These are phyloP conservation scores for Zhengitettix transpicula DNA, from an alignment of 2,888 invertebrate species.

Conservation along the genomic window DNA sequence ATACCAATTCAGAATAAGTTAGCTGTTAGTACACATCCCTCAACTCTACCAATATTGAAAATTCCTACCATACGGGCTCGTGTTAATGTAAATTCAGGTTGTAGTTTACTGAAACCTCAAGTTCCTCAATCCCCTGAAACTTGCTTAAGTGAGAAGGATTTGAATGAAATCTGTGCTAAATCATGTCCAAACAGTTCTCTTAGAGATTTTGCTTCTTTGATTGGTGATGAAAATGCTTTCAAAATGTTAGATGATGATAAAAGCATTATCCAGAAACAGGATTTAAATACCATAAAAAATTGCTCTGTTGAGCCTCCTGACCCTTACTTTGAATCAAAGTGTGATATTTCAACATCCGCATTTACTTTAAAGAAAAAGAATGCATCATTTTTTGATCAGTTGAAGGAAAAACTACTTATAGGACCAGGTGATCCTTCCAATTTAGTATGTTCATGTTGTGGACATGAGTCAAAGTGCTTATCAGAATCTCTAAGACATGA, in stretches of 20 bases:
- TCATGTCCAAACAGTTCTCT: constrained; percentile 29
- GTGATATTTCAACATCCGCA: not conserved
- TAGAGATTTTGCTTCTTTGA: constrained; percentile 37
- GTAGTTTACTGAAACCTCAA: constrained; percentile 18
- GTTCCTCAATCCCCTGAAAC: constrained; percentile 6
- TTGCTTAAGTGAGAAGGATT: constrained; percentile 27
- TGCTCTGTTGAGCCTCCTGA: not conserved
- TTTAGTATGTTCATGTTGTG: constrained; percentile 50
- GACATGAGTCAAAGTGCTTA: constrained; percentile 61
- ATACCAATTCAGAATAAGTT: constrained; percentile 39
- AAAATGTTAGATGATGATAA: constrained; percentile 16
- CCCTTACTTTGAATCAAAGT: not conserved
- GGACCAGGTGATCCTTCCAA: constrained; percentile 39
- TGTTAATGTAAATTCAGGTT: constrained; percentile 28
- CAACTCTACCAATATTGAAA: constrained; percentile 12
- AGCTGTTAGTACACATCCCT: constrained; percentile 1
- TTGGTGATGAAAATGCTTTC: constrained; percentile 16
- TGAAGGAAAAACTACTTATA: constrained; percentile 56
- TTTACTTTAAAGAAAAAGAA: constrained; percentile 41
- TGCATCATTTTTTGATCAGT: constrained; percentile 64
- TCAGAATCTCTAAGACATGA: constrained; percentile 68
- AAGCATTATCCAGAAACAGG: not conserved
- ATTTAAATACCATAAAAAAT: not conserved
- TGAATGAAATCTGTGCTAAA: constrained; percentile 29
- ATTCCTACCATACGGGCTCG: constrained; percentile 22